Base-by-base conservation (phyloP, 1,140 invertebrate species). In the Diplogasteroides magnus region DNA sequence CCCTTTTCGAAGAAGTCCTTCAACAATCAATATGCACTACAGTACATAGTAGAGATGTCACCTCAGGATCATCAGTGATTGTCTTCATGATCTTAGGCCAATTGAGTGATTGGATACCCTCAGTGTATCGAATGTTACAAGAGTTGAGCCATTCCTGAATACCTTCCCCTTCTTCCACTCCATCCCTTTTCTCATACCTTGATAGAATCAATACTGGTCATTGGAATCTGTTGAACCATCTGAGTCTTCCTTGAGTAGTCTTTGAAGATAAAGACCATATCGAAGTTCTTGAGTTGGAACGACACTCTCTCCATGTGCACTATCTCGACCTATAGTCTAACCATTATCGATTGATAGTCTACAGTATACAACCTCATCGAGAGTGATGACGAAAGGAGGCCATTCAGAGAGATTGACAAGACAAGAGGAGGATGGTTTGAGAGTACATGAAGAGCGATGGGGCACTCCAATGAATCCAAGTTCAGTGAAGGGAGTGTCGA, bases 51-150 rank as follows among this genome's bases (percentile, higher is more conserved):
- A 48, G 37, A 19, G 19, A 48, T 48, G 19, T 48, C 6, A 48
- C 37, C 83, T 97, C 93, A 0, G 94, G 94, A 86, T 99, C 95
- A 84, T 98, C 95, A 0, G 90, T 92, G 76, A 99, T 98, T 0
- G 95, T 98, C 85, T 98, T 98, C 96, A 99, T 98, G 77, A 99
- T 97, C 84, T 98, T 98, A 0, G 90, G 89, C 97, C 97, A 99
- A 85, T 99, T 98, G 67, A 99, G 87, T 28, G 93, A 96, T 83
- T 98, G 95, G 61, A 97, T 91, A 78, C 97, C 97, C 85, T 99
- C 96, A 0, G 94, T 93, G 83, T 98, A 99, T 37, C 91, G 88
- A 74, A 97, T 96, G 80, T 98, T 94, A 83, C 93, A 97, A 0
- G 93, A 95, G 72, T 85, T 87, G 74, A 78, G 68, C 60, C 61